Evolutionary conservation across 2,797 vertebrate species (phyloP).

Genomic region (Melopsittacus undulatus): DNA sequence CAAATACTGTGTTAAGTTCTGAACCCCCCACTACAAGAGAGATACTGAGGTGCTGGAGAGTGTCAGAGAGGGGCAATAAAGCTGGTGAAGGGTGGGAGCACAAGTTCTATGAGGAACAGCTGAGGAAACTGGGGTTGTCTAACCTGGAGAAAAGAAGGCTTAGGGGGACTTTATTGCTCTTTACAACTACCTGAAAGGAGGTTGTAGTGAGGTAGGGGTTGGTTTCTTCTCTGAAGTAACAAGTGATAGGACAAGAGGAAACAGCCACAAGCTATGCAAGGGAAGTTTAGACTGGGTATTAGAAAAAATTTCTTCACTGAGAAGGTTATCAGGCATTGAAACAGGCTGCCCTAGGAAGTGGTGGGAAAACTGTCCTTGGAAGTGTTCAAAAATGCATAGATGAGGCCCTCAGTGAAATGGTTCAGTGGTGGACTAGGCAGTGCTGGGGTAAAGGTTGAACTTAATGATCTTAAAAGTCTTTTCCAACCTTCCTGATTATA

Average conservation of each 20-base stretch:
- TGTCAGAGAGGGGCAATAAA: not conserved
- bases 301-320: not conserved
- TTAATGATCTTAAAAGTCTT: not conserved
- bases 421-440: not conserved
- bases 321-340: not conserved
- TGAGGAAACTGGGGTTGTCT: not conserved
- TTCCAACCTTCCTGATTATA: not conserved
- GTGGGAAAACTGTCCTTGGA: not conserved
- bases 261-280: not conserved
- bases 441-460: not conserved
- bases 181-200: not conserved
- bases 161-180: not conserved
- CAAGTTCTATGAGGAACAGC: not conserved
- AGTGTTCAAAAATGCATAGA: not conserved
- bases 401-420: not conserved
- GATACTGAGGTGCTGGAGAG: not conserved
- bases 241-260: not conserved
- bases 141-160: not conserved
- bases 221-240: not conserved
- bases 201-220: not conserved
- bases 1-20: not conserved
- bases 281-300: not conserved
- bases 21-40: not conserved
- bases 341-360: not conserved
- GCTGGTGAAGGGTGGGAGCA: not conserved